Evolutionary conservation across 35 echinoderm and acorn worm genomes (phyloP).

Genomic region (Acanthaster planci): DNA sequence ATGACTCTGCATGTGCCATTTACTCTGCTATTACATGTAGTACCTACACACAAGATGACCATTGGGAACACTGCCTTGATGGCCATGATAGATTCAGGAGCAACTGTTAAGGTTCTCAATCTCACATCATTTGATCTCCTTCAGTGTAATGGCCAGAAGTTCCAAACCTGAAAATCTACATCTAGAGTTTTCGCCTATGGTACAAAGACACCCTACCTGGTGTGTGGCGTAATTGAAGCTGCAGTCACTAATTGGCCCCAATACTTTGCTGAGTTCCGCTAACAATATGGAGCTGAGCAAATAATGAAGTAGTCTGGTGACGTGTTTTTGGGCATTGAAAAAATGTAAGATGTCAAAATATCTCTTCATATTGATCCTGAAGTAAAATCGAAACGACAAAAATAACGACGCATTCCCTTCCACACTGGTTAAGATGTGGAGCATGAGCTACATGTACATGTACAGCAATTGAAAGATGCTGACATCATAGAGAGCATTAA

Average conservation of each 20-base stretch:
- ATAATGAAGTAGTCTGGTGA: too few relatives aligned
- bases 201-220: background rate
- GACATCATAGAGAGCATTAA: too few relatives aligned
- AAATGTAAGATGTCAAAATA: too few relatives aligned
- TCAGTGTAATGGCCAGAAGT: background rate
- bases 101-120: constrained; percentile 38
- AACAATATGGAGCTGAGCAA: too few relatives aligned
- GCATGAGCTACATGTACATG: too few relatives aligned
- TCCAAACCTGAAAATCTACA: background rate
- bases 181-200: constrained; percentile 17
- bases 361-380: too few relatives aligned
- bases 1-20: background rate
- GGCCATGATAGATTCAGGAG: constrained; percentile 39
- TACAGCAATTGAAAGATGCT: too few relatives aligned
- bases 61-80: background rate
- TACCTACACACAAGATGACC: background rate
- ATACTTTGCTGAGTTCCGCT: too few relatives aligned
- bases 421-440: too few relatives aligned
- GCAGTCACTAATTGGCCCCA: background rate
- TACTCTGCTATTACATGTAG: background rate
- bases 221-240: background rate
- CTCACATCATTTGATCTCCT: background rate
- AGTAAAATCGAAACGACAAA: too few relatives aligned
- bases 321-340: too few relatives aligned
- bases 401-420: too few relatives aligned